Evolutionary conservation across 2,888 invertebrate genomes (phyloP).

Genomic region (Metalampra italica): DNA sequence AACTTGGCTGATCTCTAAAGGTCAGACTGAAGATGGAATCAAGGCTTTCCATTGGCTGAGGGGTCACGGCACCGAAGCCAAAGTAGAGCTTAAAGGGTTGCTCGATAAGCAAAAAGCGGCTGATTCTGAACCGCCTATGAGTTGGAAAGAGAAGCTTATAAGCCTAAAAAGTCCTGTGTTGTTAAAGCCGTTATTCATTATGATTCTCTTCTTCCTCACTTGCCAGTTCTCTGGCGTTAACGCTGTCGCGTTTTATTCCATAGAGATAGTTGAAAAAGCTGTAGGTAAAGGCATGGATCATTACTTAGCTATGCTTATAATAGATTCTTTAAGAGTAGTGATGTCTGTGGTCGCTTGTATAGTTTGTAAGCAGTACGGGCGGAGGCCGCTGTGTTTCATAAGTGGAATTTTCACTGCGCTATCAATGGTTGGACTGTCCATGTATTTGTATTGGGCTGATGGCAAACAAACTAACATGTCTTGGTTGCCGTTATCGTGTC

Average conservation of each 20-base stretch:
- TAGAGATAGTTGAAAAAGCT: slow-evolving; percentile 79
- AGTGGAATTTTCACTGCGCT: slow-evolving; percentile 81
- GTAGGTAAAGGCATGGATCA: slow-evolving; percentile 80
- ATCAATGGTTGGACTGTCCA: slow-evolving; percentile 78
- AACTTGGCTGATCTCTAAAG: slow-evolving; percentile 81
- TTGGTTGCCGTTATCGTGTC: slow-evolving; percentile 71
- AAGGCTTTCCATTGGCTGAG: slow-evolving; percentile 79
- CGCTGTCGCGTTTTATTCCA: slow-evolving; percentile 85
- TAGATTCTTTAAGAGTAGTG: slow-evolving; percentile 80
- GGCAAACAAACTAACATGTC: slow-evolving; percentile 54
- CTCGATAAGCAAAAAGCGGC: slow-evolving; percentile 58
- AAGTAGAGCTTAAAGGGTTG: slow-evolving; percentile 68
- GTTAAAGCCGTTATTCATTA: slow-evolving; percentile 78
- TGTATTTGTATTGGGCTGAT: slow-evolving; percentile 53
- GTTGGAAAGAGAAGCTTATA: slow-evolving; percentile 46
- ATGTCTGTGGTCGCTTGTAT: slow-evolving; percentile 81
- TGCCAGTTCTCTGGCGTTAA: slow-evolving; percentile 86
- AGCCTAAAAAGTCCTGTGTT: slow-evolving; percentile 70
- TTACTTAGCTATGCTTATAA: slow-evolving; percentile 81
- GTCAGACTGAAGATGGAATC: slow-evolving; percentile 76
- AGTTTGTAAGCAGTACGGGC: slow-evolving; percentile 79
- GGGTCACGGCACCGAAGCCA: slow-evolving; percentile 72
- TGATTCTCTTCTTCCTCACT: slow-evolving; percentile 81
- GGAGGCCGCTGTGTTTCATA: slow-evolving; percentile 81
- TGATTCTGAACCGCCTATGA: slow-evolving; percentile 45